phyloP scores from a whole-genome alignment of 2,797 vertebrate species.

The Centroberyx gerrardi region DNA sequence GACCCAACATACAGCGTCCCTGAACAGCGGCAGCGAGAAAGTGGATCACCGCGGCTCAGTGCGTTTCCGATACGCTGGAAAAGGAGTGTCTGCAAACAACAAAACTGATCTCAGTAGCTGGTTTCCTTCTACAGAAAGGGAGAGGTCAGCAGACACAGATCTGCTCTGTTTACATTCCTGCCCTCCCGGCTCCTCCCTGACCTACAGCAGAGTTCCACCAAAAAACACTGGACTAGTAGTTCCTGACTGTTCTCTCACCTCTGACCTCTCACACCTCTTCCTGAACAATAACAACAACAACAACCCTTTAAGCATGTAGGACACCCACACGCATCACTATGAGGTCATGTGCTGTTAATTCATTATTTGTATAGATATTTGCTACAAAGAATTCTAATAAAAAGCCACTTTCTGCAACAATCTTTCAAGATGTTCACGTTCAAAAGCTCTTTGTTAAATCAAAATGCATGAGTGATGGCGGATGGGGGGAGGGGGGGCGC shows the following conservation, averaged over 20 bases:
- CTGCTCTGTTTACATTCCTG: constrained; percentile 78
- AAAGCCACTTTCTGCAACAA: background rate
- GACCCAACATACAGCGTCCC: constrained; percentile 12
- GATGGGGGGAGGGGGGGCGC: background rate
- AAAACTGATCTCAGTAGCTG: constrained; percentile 18
- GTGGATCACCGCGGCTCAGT: background rate
- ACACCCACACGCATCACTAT: constrained; percentile 4
- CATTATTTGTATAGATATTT: constrained; percentile 15
- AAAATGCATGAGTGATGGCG: background rate
- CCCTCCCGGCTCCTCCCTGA: constrained; percentile 66
- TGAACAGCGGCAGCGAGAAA: constrained; percentile 6
- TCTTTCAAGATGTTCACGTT: background rate
- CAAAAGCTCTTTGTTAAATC: background rate
- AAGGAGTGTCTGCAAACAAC: constrained; percentile 35
- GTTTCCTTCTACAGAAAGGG: constrained; percentile 38
- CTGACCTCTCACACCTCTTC: constrained; percentile 61
- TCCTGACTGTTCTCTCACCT: constrained; percentile 59
- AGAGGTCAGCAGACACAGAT: constrained; percentile 64
- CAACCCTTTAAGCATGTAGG: background rate
- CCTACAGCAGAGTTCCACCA: constrained; percentile 54
- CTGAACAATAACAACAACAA: constrained; percentile 46
- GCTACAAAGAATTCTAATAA: background rate
- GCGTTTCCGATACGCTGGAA: constrained; percentile 1
- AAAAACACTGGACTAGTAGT: constrained; percentile 41
- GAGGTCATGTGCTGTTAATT: constrained; percentile 22